phyloP scores from a whole-genome alignment of 2,797 vertebrate genomes.

The Erethizon dorsatum region DNA sequence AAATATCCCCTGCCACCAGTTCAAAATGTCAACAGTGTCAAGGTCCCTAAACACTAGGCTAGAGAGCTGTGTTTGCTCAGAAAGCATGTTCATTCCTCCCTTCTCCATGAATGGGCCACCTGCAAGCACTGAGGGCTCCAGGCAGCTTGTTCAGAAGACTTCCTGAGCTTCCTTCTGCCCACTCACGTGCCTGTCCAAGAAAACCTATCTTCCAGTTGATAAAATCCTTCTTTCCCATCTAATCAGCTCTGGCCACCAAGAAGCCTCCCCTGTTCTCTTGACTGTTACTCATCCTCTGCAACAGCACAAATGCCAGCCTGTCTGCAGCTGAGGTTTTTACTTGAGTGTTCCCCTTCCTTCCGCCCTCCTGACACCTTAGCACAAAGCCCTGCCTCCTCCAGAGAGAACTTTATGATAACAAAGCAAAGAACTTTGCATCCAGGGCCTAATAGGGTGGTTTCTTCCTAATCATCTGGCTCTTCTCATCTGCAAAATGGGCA shows the following conservation, averaged over 20 bases:
- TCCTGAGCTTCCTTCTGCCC: neutral
- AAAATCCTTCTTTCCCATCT: neutral
- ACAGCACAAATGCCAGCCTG: neutral
- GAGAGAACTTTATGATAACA: neutral
- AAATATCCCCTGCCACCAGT: neutral
- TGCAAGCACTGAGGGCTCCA: fast-evolving
- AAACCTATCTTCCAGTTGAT: neutral
- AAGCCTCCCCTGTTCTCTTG: neutral
- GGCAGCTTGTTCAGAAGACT: fast-evolving
- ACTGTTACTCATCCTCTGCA: fast-evolving
- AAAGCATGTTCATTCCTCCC: fast-evolving
- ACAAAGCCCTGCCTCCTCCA: neutral
- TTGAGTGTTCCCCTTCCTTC: too few relatives aligned
- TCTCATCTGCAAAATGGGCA: constrained; percentile 70
- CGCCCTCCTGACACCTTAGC: neutral
- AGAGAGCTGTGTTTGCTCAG: fast-evolving
- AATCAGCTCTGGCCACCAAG: neutral
- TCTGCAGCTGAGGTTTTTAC: neutral
- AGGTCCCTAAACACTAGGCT: neutral
- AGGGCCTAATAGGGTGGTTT: neutral
- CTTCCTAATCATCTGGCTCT: neutral
- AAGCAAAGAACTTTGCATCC: neutral
- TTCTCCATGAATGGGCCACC: fast-evolving
- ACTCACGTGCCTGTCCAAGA: neutral
- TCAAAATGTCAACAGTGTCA: neutral